phyloP scores from a whole-genome alignment of 2,113 vertebrate genomes.

The Scomber japonicus region DNA sequence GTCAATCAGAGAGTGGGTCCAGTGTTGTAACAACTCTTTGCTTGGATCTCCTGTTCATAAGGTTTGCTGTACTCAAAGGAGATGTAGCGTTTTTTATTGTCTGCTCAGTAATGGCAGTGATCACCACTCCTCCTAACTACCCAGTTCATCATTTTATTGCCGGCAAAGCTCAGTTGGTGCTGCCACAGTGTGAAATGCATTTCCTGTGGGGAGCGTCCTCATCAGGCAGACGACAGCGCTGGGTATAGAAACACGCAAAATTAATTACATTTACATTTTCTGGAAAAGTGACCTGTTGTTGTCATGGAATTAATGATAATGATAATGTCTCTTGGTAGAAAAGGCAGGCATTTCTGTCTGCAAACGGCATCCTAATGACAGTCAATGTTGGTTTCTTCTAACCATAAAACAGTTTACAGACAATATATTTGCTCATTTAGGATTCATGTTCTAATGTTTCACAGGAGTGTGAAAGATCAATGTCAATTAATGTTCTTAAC shows the following conservation, averaged over 20 bases:
- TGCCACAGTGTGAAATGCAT: not conserved
- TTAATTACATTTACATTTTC: not conserved
- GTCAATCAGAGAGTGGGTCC: not conserved
- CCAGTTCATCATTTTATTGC: not conserved
- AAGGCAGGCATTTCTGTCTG: not conserved
- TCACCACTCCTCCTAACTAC: not conserved
- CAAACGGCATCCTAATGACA: no score
- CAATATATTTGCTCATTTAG: no score
- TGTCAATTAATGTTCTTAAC: no score
- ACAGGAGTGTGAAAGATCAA: no score
- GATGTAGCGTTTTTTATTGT: not conserved
- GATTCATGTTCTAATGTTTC: no score
- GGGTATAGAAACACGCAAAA: not conserved
- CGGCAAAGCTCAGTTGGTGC: not conserved
- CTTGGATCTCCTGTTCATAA: not conserved
- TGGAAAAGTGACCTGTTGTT: not conserved
- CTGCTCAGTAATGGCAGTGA: not conserved
- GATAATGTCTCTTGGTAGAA: not conserved
- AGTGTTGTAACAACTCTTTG: not conserved
- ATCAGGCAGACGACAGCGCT: not conserved
- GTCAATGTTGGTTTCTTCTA: no score
- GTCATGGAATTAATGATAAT: conserved; percentile 2
- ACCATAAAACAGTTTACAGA: no score
- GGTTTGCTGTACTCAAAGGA: not conserved
- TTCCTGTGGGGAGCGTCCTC: not conserved